These are phyloP conservation scores for Squalus acanthias DNA, from an alignment of 2,797 vertebrate genomes.

Conservation along the genomic window DNA sequence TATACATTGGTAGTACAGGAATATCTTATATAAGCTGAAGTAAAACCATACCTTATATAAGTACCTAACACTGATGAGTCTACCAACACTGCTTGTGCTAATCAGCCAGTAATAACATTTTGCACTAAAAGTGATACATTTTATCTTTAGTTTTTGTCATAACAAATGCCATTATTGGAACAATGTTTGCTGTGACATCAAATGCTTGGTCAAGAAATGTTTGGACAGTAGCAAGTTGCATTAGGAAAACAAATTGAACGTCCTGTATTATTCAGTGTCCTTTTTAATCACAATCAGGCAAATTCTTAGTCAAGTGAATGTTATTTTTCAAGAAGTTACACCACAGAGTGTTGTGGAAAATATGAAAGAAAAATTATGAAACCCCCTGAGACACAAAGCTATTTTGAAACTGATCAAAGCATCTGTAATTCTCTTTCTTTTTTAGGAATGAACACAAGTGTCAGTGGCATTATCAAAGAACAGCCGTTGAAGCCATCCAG, in stretches of 20 bases:
- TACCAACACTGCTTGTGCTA: not conserved
- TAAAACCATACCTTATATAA: not conserved
- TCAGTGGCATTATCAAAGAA: conserved; percentile 89
- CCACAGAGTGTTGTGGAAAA: not conserved
- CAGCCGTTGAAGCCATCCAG: conserved; percentile 85
- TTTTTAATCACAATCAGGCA: not conserved
- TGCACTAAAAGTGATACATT: not conserved
- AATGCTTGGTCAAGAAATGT: not conserved
- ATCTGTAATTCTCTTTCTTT: conserved; percentile 41
- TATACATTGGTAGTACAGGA: not conserved
- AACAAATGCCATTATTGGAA: not conserved
- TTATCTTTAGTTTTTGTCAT: not conserved
- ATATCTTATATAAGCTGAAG: not conserved
- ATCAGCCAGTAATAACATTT: not conserved
- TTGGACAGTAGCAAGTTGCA: not conserved
- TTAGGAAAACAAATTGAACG: not conserved
- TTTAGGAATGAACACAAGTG: conserved; percentile 91
- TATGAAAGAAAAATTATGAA: not conserved
- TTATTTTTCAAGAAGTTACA: not conserved
- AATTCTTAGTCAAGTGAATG: not conserved
- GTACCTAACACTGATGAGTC: not conserved
- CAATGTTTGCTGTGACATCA: not conserved
- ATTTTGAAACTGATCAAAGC: not conserved
- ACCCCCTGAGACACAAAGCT: not conserved
- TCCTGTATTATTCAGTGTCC: not conserved